Percentiles rank a stretch among this genome's conserved stretches.
These are phyloP conservation scores for Puntigrus tetrazona DNA, from an alignment of 2,113 vertebrate genomes.

Conservation along the genomic window DNA sequence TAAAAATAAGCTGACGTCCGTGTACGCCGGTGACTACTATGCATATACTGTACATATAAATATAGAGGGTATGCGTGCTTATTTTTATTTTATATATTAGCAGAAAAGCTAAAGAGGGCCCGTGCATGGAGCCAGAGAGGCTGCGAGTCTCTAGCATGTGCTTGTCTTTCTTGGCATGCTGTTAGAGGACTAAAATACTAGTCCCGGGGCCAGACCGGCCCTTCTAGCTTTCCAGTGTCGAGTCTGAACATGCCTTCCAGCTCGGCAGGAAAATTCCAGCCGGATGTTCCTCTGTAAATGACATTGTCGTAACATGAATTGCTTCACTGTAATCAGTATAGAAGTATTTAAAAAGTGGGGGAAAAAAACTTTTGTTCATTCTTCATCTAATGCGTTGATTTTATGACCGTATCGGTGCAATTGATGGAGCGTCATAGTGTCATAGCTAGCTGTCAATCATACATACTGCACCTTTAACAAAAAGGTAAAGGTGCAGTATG, in stretches of 20 bases:
- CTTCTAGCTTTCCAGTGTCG: constrained; percentile 32
- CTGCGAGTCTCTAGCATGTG: constrained; percentile 5
- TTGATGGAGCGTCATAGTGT: no score
- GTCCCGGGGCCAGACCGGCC: constrained; percentile 29
- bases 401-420: background rate
- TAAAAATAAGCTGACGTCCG: background rate
- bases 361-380: background rate
- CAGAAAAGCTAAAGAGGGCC: constrained; percentile 3
- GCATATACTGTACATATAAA: background rate
- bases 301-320: constrained; percentile 18
- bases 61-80: background rate
- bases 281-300: constrained; percentile 24
- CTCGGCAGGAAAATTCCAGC: constrained; percentile 46
- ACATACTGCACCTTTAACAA: no score
- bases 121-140: background rate
- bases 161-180: constrained; percentile 19
- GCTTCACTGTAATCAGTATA: background rate
- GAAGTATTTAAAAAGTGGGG: background rate
- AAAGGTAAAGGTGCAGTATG: no score
- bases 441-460: no score
- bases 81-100: background rate
- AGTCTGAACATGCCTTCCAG: constrained; percentile 62
- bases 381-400: background rate
- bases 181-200: constrained; percentile 37
- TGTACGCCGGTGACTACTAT: background rate